These are phyloP conservation scores for Saimiri boliviensis DNA, from an alignment of 2,113 vertebrate genomes.

Conservation along the genomic window DNA sequence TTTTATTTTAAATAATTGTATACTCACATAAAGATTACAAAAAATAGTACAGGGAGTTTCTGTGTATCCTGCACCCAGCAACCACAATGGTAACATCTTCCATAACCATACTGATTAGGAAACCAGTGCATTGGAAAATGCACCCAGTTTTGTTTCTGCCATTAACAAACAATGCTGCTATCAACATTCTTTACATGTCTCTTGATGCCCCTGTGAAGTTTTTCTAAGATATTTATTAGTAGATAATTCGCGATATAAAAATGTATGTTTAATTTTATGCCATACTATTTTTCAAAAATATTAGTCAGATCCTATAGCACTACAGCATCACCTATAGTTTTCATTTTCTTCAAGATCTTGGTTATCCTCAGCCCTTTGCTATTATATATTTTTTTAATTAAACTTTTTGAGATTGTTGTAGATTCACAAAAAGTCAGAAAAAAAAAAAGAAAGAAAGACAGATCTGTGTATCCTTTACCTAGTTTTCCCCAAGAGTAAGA, in stretches of 20 bases:
- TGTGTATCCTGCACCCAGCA: not conserved
- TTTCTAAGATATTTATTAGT: not conserved
- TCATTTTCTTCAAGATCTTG: slow-evolving; percentile 7
- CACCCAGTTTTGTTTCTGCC: not conserved
- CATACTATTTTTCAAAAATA: not conserved
- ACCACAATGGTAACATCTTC: not conserved
- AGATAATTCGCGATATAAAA: not conserved
- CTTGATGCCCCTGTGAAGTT: not conserved
- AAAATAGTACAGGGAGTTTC: slow-evolving; percentile 15
- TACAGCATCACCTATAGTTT: not conserved
- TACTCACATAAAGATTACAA: not conserved
- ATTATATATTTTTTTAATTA: not conserved
- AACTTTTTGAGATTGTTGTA: not conserved
- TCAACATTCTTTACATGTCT: not conserved
- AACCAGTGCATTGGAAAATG: slow-evolving; percentile 4
- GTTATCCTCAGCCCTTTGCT: not conserved
- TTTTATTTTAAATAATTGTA: slow-evolving; percentile 33
- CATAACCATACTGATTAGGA: not conserved
- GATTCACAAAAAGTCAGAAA: not conserved
- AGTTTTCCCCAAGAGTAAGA: not conserved
- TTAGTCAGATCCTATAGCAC: not conserved
- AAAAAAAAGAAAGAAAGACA: not conserved
- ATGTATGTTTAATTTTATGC: not conserved
- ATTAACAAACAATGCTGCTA: not conserved
- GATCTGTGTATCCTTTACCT: not conserved